Percentiles rank a stretch among this genome's conserved stretches.
These are phyloP conservation scores for Chionoecetes opilio DNA, from an alignment of 1,140 invertebrate genomes.

Conservation along the genomic window DNA sequence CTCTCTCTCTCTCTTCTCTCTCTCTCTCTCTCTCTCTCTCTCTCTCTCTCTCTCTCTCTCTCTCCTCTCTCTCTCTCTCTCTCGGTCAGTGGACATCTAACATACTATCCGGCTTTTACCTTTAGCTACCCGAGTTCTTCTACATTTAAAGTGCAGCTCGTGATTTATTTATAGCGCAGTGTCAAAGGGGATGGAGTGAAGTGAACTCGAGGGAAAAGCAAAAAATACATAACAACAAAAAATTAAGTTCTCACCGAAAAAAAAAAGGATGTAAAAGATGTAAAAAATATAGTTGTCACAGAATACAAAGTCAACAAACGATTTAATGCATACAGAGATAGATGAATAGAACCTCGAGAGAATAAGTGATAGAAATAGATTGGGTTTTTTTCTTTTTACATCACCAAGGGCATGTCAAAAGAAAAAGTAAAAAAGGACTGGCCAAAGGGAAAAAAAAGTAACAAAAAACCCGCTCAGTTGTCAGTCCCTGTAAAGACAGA, in stretches of 20 bases:
- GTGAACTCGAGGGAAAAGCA: background rate
- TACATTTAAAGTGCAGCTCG: background rate
- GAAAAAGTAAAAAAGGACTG: no score
- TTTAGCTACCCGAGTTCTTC: background rate
- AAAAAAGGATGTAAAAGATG: no score
- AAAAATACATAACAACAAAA: background rate
- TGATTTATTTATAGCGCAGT: background rate
- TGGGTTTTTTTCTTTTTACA: no score
- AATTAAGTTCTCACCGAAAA: no score
- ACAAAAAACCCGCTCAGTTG: no score
- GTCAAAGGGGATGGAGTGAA: background rate
- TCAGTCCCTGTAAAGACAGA: no score
- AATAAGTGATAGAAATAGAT: no score
- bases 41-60: conserved; percentile 18
- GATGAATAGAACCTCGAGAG: background rate
- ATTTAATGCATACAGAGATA: background rate
- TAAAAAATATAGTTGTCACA: background rate
- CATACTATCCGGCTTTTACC: background rate
- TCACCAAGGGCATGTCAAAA: no score
- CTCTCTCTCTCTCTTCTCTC: background rate
- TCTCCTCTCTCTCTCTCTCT: background rate
- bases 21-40: conserved; percentile 18
- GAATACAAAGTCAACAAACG: background rate
- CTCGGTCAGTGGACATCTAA: background rate
- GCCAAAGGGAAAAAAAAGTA: no score